Percentiles rank a stretch among this genome's conserved stretches.
Conservation (phyloP, 2,797 vertebrate genomes). For the Dallia pectoralis region DNA sequence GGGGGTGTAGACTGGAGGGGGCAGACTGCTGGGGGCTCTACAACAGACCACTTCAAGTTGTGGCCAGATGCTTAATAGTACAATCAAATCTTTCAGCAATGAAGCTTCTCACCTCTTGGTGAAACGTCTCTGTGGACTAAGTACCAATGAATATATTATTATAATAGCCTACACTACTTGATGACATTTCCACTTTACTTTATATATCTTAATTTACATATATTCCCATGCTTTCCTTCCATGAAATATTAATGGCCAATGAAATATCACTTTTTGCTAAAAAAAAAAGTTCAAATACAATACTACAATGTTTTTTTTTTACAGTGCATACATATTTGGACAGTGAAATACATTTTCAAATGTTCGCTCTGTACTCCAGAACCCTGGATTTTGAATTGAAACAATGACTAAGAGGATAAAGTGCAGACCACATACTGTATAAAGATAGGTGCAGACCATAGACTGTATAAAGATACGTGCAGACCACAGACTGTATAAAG, state of each 20-base stretch:
- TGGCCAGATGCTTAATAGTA: constrained; percentile 45
- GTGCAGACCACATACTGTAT: too few species aligned
- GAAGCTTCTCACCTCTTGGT: constrained; percentile 42
- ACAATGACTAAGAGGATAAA: too few species aligned
- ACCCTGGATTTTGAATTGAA: too few species aligned
- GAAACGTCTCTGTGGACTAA: constrained; percentile 14
- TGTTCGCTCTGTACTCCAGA: too few species aligned
- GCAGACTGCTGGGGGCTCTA: constrained; percentile 40
- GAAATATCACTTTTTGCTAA: background rate
- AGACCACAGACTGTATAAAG: too few species aligned
- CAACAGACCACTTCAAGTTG: constrained; percentile 35
- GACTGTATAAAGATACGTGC: too few species aligned
- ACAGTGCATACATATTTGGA: too few species aligned
- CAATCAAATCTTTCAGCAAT: constrained; percentile 68
- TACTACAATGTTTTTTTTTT: background rate
- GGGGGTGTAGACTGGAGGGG: constrained; percentile 35
- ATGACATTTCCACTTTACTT: background rate
- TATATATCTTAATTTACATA: background rate
- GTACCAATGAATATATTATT: constrained; percentile 16
- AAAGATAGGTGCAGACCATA: too few species aligned
- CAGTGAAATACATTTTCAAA: too few species aligned
- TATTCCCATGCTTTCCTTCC: background rate
- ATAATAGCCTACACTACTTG: background rate
- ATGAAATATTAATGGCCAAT: background rate
- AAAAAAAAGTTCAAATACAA: background rate